Base-by-base conservation (phyloP, 2,888 invertebrate genomes). In the Sipha maydis region DNA sequence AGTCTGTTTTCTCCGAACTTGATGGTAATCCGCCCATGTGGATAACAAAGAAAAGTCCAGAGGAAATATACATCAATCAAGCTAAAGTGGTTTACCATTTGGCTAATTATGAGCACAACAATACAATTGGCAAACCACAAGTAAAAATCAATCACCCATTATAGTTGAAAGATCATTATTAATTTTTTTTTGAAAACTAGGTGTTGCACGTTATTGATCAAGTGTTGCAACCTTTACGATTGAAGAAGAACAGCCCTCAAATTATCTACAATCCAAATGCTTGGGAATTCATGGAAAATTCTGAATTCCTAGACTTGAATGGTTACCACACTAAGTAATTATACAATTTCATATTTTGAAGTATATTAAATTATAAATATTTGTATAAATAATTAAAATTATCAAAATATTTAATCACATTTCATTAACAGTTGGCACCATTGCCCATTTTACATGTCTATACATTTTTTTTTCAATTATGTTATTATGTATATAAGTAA, bases 141-240 rank as follows among this genome's bases (percentile, higher is more conserved):
- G 95, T 95, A 91, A 71, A 61, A 67, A 84, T 25, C 21, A 56
- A 31, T 48, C 25, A 71, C n/a, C 3, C 34, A 34, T 31, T 1
- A 11, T 48, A 48, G 11, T 48, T 48, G 14, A 61, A 25, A 61
- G 61, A 61, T 61, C 21, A 3, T 21, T 0, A 82, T 28, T 77
- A 89, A 67, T 31, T 69, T 84, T 85, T n/a, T 82, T 25, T 89
- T 82, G 48, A 76, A 90, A 92, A 92, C 31, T 92, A 97, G 96
- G 95, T 97, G 28, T 93, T 97, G 90, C 97, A 97, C 92, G 95
- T 97, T 91, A 96, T 97, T 91, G 97, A 97, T 91, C 96, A 96
- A 92, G 96, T 97, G 54, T 93, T 97, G 89, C 95, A 95, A 90
- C 97, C 97, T 0, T 94, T 97, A 9, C 91, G 92, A 78, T 91